These are phyloP conservation scores for Drosophila antonietae DNA, from an alignment of 2,888 invertebrate species.

Conservation along the genomic window DNA sequence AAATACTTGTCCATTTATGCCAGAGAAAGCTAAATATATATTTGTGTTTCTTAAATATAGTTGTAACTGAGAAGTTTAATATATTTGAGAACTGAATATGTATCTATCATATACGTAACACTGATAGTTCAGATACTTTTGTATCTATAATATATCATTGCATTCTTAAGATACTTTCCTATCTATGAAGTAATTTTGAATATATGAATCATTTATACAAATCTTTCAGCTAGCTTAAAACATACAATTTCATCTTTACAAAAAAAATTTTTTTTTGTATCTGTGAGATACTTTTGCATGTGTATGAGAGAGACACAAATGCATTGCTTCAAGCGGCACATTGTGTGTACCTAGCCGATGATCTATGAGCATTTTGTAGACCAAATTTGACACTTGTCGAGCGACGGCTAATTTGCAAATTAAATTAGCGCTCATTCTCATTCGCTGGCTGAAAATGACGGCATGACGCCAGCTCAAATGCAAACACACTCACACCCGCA, in stretches of 20 bases:
- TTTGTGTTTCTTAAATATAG: too few species aligned
- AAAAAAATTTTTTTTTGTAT: background rate
- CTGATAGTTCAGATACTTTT: background rate
- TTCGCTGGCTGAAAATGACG: conserved; percentile 58
- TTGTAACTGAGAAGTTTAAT: background rate
- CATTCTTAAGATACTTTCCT: background rate
- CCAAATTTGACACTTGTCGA: conserved; percentile 48
- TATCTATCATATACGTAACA: too few species aligned
- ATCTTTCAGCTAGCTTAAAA: background rate
- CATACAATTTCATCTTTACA: background rate
- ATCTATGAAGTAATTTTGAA: background rate
- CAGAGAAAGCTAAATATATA: too few species aligned
- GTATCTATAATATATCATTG: background rate
- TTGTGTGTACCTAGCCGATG: conserved; percentile 27
- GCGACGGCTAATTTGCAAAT: conserved; percentile 73
- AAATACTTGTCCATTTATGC: background rate
- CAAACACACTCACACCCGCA: conserved; percentile 27
- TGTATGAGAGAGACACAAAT: background rate
- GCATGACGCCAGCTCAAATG: conserved; percentile 66
- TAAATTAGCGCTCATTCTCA: conserved; percentile 76
- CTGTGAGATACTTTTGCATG: background rate
- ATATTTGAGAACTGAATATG: too few species aligned
- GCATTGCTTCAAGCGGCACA: conserved; percentile 1
- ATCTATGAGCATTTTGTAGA: conserved; percentile 26
- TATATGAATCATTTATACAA: background rate